These are phyloP conservation scores for Gandaritis pyraliata DNA, from an alignment of 2,888 invertebrate species.

Conservation along the genomic window DNA sequence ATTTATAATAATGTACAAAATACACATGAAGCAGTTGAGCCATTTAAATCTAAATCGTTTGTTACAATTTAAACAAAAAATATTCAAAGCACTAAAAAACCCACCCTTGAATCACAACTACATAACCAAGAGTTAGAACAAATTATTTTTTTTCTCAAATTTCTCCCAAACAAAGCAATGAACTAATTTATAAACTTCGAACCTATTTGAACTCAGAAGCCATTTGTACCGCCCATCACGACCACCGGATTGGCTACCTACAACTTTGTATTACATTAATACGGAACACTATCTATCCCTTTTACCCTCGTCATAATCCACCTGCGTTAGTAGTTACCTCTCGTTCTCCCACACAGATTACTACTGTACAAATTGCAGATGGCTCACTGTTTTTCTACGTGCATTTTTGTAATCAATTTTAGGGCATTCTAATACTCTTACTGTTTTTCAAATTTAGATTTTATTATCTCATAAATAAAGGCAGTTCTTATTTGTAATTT, in stretches of 20 bases:
- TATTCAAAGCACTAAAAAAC: background rate
- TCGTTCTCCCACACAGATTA: conserved; percentile 65
- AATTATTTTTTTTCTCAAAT: conserved; percentile 18
- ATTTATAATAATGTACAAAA: too few species aligned
- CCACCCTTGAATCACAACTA: conserved; percentile 3
- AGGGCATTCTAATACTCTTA: conserved; percentile 57
- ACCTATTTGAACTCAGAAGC: conserved; percentile 59
- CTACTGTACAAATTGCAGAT: conserved; percentile 74
- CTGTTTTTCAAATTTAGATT: conserved; percentile 40
- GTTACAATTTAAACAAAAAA: too few species aligned
- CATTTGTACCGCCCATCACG: conserved; percentile 65
- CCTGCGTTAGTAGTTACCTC: conserved; percentile 45
- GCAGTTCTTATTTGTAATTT: conserved; percentile 28
- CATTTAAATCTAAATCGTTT: too few species aligned
- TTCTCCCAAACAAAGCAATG: conserved; percentile 29
- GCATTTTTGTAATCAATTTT: conserved; percentile 62
- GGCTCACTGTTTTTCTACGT: conserved; percentile 77
- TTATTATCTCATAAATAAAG: conserved; percentile 14
- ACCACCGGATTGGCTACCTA: conserved; percentile 75
- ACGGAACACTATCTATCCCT: conserved; percentile 59
- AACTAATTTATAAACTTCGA: conserved; percentile 56
- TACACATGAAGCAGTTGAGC: too few species aligned
- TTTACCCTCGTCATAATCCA: conserved; percentile 50
- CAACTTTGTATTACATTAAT: conserved; percentile 57
- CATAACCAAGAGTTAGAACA: background rate